Percentiles rank a stretch among this genome's conserved stretches.
These are phyloP conservation scores for Chaunax sp. DNA, from an alignment of 2,797 vertebrate genomes.

Conservation along the genomic window DNA sequence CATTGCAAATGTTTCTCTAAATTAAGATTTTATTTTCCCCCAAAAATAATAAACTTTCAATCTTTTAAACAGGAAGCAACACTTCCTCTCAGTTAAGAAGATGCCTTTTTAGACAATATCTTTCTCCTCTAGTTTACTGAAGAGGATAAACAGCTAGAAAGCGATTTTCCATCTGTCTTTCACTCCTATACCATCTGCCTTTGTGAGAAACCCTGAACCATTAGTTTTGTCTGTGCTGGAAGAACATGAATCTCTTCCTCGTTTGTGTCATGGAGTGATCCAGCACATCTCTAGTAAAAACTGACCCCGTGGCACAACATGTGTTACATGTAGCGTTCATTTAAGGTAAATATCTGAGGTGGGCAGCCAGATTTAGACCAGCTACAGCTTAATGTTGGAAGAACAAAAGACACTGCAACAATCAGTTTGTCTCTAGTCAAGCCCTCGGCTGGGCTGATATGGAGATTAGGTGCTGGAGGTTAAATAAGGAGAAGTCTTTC, in stretches of 20 bases:
- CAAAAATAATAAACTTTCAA: constrained; percentile 31
- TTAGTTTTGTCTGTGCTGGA: constrained; percentile 30
- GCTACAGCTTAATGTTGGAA: constrained; percentile 15
- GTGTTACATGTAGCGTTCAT: not conserved
- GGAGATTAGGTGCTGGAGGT: constrained; percentile 67
- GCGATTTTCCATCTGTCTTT: constrained; percentile 56
- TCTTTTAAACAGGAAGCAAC: constrained; percentile 30
- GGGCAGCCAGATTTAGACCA: constrained; percentile 12
- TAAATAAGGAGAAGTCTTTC: constrained; percentile 71
- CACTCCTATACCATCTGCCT: constrained; percentile 44
- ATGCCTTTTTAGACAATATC: constrained; percentile 38
- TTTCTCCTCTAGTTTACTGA: constrained; percentile 31
- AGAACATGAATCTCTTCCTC: constrained; percentile 37
- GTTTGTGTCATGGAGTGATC: constrained; percentile 42
- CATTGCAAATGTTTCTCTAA: constrained; percentile 26
- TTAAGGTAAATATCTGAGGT: constrained; percentile 20
- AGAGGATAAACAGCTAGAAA: constrained; percentile 41
- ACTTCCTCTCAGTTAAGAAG: constrained; percentile 19
- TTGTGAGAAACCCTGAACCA: constrained; percentile 22
- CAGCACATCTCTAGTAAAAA: constrained; percentile 5
- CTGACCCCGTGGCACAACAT: constrained; percentile 8
- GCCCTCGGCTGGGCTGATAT: constrained; percentile 55
- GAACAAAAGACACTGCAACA: no score
- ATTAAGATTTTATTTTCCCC: constrained; percentile 26
- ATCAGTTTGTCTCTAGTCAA: no score